Conservation (phyloP, 2,113 vertebrate genomes). For the Ifrita kowaldi region DNA sequence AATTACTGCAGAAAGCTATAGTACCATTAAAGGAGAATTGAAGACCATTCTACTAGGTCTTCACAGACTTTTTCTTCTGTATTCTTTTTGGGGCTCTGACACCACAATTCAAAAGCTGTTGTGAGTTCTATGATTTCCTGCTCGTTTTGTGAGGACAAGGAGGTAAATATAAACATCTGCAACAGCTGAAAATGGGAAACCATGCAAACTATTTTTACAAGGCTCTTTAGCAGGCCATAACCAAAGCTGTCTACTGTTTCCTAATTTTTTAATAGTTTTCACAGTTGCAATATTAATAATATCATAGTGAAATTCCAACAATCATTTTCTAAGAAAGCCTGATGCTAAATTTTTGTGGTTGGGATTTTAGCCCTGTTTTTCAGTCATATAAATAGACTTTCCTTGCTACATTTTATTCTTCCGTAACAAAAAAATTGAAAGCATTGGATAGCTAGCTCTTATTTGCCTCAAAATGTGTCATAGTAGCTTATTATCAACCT, state of each 20-base stretch:
- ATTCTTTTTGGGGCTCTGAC: not conserved
- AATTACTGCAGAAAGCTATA: not conserved
- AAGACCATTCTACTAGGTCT: not conserved
- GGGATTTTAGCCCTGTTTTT: not conserved
- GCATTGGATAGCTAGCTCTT: not conserved
- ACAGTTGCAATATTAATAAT: not conserved
- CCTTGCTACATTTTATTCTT: not conserved
- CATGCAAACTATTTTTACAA: not conserved
- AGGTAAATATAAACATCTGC: not conserved
- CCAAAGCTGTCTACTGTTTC: not conserved
- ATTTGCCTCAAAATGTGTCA: not conserved
- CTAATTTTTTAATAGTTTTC: not conserved
- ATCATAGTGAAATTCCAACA: not conserved
- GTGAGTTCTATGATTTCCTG: not conserved
- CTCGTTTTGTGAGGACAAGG: not conserved
- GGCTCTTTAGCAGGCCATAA: not conserved
- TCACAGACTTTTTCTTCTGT: not conserved
- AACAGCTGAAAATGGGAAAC: not conserved
- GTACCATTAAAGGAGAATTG: not conserved
- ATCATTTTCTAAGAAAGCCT: not conserved
- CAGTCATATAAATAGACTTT: not conserved
- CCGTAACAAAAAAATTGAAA: not conserved
- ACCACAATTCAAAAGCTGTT: not conserved
- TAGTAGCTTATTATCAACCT: not conserved
- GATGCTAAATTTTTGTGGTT: not conserved